Percentiles rank a stretch among this genome's conserved stretches.
These are phyloP conservation scores for Tympanoctomys barrerae DNA, from an alignment of 2,797 vertebrate species.

Conservation along the genomic window DNA sequence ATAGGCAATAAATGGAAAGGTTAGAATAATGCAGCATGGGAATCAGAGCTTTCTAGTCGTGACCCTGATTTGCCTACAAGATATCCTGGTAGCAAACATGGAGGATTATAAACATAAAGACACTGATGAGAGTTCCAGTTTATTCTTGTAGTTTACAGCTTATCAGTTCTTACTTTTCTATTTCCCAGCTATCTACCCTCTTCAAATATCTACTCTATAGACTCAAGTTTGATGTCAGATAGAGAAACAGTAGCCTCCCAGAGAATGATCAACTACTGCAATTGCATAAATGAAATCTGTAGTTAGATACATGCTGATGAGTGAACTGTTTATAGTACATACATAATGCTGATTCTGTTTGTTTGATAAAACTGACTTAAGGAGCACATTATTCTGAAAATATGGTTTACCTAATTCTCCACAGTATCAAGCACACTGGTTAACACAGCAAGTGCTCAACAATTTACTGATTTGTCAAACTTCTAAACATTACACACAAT, in stretches of 20 bases:
- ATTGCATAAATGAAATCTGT: neutral
- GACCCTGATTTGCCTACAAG: neutral
- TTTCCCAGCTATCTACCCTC: neutral
- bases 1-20: no score
- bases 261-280: neutral
- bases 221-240: neutral
- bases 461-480: conserved; percentile 36
- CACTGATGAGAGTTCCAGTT: neutral
- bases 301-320: rapidly evolving
- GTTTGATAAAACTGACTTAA: neutral
- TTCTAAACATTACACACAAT: neutral
- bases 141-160: neutral
- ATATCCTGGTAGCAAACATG: neutral
- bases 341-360: neutral
- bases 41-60: no score
- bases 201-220: neutral
- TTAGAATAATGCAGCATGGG: no score
- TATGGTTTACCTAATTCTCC: neutral
- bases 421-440: neutral
- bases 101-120: neutral
- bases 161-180: neutral
- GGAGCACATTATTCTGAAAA: conserved; percentile 9
- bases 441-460: neutral
- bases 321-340: neutral
- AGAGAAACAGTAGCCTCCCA: neutral